Evolutionary conservation across 30 jellyfish, hydroid and myxozoan genomes (phyloP), one percentile per base, ranked within the genome.

Genomic region (Calvadosia cruxmelitensis): DNA sequence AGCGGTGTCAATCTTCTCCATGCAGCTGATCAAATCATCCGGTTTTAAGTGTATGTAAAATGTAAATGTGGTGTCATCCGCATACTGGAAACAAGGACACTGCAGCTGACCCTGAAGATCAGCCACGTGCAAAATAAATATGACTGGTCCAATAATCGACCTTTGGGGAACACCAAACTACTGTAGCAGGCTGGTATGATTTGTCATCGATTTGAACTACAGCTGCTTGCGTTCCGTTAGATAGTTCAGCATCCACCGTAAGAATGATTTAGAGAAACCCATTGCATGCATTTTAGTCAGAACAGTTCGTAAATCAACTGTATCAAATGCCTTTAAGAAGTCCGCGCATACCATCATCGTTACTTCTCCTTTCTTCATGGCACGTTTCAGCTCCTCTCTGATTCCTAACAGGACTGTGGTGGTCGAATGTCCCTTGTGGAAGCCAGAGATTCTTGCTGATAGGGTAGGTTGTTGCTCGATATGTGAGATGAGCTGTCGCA

Each of bases 301-400:
- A 78, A 78, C 32, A 10, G 73, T 70, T 66, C 61, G 36, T 61
- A 63, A 68, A 26, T 68, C 75, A 73, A 74, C 77, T 34, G 94
- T 74, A 34, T 82, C 90, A 49, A 82, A 82, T 51, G 94, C 83
- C 33, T 81, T 74, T 42, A 88, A 81, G 83, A 53, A 81, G 76
- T 81, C 94, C 29, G 83, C 88, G 5, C 33, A 63, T 35, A 74
- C 94, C 73, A 73, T 67, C 65, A 81, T 29, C 36, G 89, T 73
- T 29, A 81, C 76, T 42, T 81, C 83, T 0, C 83, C 76, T 50
- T 42, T 42, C 20, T 42, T 42, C 57, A 5, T 5, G 57, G 57
- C 57, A 5, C 20, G 10, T 42, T 5, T 42, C 20, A 42, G 20
- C 10, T 42, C 57, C 10, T 42, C 57, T 42, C 57, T 42, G 20